Base-by-base conservation (phyloP, 1,140 invertebrate genomes). In the Drosophila oshimai region DNA sequence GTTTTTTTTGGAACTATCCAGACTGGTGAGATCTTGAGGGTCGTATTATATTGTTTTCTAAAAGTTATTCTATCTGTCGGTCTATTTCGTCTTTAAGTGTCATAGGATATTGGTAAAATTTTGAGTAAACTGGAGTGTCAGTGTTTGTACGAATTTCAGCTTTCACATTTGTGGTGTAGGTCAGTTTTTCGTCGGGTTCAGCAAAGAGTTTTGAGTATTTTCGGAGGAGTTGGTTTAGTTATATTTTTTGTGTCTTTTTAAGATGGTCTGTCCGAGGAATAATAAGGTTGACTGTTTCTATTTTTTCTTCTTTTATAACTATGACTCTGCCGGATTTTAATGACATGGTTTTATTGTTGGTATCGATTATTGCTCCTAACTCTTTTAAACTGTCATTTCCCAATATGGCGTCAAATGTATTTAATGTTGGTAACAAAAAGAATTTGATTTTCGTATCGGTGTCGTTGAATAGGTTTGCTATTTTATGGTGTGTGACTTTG, bases 41-140 rank as follows among this genome's bases (percentile, higher is more conserved):
- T 42, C 62, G 34, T 6, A 73, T 80, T 31, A 76, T 73, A n/a
- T 62, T 53, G 39, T 68, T 57, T n/a, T 65, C 34, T 31, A 76
- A 41, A 4, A 73, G 50, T 37, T 61, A 26, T 36, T 58, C 6
- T 10, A 75, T 17, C 18, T 76, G 55, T 28, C 34, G 46, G 13
- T 71, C 51, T 10, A 79, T 46, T 34, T 72, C 41, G 1, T 45
- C 36, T 67, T 76, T 80, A 2, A 80, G n/a, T 0, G 47, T 4
- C 39, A 61, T 55, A n/a, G 62, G 76, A 26, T 62, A 77, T 7
- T 64, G 69, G 22, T 69, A 77, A 41, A 55, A 69, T 39, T 45
- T 70, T n/a, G 55, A 67, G 28, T 62, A 74, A 15, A 74, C 31
- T 29, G 51, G 71, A 0, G 49, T 28, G 10, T 70, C 60, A 6